Conservation (phyloP, 2,888 invertebrate species). For the Nyleta sp. region DNA sequence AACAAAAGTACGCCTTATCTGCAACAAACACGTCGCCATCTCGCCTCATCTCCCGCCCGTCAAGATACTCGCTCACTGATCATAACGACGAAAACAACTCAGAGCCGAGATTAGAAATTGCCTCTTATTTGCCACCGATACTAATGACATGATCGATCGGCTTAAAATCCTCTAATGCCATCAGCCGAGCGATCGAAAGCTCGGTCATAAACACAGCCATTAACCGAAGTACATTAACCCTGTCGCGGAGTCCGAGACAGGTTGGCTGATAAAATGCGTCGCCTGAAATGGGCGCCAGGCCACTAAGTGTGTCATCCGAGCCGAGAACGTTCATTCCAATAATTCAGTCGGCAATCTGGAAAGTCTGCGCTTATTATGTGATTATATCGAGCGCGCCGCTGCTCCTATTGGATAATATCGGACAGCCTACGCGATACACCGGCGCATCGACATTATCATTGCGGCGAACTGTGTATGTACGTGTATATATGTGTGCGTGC, state of each 20-base stretch:
- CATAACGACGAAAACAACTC: conserved; percentile 35
- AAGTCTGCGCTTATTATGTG: conserved; percentile 55
- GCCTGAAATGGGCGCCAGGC: conserved; percentile 7
- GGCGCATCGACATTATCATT: conserved; percentile 44
- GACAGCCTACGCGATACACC: conserved; percentile 50
- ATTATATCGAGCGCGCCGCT: conserved; percentile 53
- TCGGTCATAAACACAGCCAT: conserved; percentile 9
- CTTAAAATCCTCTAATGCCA: conserved; percentile 30
- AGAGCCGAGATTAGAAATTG: conserved; percentile 41
- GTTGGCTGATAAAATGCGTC: conserved; percentile 33
- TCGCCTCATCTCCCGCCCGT: background rate
- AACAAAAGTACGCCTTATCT: conserved; percentile 17
- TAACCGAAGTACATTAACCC: conserved; percentile 4
- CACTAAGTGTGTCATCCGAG: conserved; percentile 28
- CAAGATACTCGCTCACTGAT: conserved; percentile 22
- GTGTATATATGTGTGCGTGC: background rate
- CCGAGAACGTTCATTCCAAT: conserved; percentile 14
- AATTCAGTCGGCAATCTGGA: conserved; percentile 40
- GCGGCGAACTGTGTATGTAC: background rate
- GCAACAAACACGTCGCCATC: conserved; percentile 21
- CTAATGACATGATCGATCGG: conserved; percentile 57
- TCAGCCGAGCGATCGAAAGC: background rate
- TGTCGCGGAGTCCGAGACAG: conserved; percentile 9
- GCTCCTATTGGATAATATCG: conserved; percentile 59
- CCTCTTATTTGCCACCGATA: conserved; percentile 45